Conservation (phyloP, 2,113 vertebrate species). For the Nannobrachium achirus region DNA sequence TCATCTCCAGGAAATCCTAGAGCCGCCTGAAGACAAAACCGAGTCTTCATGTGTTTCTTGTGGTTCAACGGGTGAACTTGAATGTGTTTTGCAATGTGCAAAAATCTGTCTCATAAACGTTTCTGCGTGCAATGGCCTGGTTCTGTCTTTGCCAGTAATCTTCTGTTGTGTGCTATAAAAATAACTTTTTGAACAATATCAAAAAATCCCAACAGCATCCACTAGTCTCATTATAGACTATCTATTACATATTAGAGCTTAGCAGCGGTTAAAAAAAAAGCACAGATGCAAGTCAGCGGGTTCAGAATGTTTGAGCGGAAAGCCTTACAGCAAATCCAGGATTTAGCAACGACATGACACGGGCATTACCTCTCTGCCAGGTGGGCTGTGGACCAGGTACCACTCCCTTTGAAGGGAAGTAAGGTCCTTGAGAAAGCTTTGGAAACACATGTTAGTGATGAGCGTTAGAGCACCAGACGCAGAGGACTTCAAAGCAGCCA, state of each 20-base stretch:
- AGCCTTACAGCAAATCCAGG: conserved; percentile 39
- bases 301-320: conserved; percentile 26
- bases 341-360: conserved; percentile 29
- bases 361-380: conserved; percentile 39
- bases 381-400: conserved; percentile 18
- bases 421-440: conserved; percentile 3
- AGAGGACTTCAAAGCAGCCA: conserved; percentile 31
- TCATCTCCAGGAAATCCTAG: conserved; percentile 59
- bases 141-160: too few species aligned
- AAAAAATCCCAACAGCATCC: neutral
- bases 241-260: conserved; percentile 30
- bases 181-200: too few species aligned
- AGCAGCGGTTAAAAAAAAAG: conserved; percentile 33
- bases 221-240: neutral
- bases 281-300: conserved; percentile 30
- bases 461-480: neutral
- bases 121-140: too few species aligned
- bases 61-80: too few species aligned
- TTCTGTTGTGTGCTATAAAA: too few species aligned
- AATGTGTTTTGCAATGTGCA: too few species aligned
- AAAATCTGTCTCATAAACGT: too few species aligned
- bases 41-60: neutral
- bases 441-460: conserved; percentile 30
- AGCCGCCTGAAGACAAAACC: conserved; percentile 30
- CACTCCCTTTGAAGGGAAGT: conserved; percentile 33